Base-by-base conservation (phyloP, 2,888 invertebrate genomes). In the Tiphia femorata region DNA sequence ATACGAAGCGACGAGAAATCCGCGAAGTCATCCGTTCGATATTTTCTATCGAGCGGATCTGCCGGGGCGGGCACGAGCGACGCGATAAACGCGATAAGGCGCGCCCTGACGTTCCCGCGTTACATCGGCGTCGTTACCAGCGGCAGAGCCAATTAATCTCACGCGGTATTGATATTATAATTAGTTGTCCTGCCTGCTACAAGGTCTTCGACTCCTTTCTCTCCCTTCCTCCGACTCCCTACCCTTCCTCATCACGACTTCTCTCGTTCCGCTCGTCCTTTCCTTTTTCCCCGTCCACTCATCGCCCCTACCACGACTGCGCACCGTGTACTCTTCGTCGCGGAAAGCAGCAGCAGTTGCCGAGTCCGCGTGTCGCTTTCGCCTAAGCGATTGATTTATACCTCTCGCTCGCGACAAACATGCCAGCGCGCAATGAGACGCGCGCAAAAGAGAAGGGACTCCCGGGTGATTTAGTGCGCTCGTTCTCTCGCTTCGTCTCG, bases 91-190 rank as follows among this genome's bases (percentile, higher is more conserved):
- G n/a, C n/a, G n/a, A n/a, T n/a, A n/a, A n/a, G n/a, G n/a, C n/a
- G n/a, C n/a, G n/a, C n/a, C n/a, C n/a, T n/a, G n/a, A n/a, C n/a
- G n/a, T n/a, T n/a, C n/a, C n/a, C n/a, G n/a, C n/a, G n/a, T n/a
- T n/a, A n/a, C n/a, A n/a, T n/a, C n/a, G n/a, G n/a, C n/a, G n/a
- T n/a, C n/a, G n/a, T n/a, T n/a, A n/a, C n/a, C n/a, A n/a, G n/a
- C n/a, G n/a, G 10, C 4, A 6, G 20, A n/a, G 8, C 16, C 17
- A 10, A 67, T 67, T 67, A 63, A 67, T 67, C 55, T 60, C 58
- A 68, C 68, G 58, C 46, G 44, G 21, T 64, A 62, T 67, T 53
- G 64, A 61, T 68, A 59, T 67, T 67, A 64, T 67, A 64, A 67
- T 67, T 68, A 67, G 72, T n/a, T n/a, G n/a, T 49, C 50, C 60